These are phyloP conservation scores for Chloroceryle inda DNA, from an alignment of 2,797 vertebrate species.

Conservation along the genomic window DNA sequence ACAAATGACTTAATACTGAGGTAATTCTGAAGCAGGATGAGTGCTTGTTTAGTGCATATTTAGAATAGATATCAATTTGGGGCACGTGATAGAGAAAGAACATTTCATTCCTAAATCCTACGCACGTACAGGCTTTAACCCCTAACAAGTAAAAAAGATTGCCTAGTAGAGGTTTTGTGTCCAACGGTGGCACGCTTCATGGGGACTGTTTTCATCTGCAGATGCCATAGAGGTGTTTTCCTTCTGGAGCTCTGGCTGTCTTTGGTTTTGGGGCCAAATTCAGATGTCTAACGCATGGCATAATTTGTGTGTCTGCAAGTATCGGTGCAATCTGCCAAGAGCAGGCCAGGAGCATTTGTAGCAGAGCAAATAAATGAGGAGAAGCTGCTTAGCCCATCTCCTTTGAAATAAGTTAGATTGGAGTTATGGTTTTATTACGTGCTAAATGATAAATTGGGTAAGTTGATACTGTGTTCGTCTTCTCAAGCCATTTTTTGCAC, in stretches of 20 bases:
- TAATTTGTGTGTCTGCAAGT: not conserved
- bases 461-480: not conserved
- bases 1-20: not conserved
- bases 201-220: not conserved
- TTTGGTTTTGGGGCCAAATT: not conserved
- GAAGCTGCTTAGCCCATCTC: not conserved
- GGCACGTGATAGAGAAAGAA: not conserved
- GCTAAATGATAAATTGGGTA: constrained; percentile 28
- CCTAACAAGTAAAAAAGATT: not conserved
- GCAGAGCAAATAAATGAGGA: not conserved
- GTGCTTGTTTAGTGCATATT: not conserved
- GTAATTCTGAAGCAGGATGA: not conserved
- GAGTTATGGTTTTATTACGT: not conserved
- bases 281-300: not conserved
- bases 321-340: not conserved
- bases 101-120: not conserved
- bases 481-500: not conserved
- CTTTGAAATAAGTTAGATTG: not conserved
- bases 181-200: not conserved
- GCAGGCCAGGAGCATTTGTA: not conserved
- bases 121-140: not conserved
- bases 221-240: not conserved
- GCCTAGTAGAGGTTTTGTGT: rapidly evolving
- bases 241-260: not conserved
- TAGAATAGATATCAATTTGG: not conserved